Percentiles rank a stretch among this genome's conserved stretches.
Conservation (phyloP, 2,888 invertebrate species). For the Ethmia dodecea region DNA sequence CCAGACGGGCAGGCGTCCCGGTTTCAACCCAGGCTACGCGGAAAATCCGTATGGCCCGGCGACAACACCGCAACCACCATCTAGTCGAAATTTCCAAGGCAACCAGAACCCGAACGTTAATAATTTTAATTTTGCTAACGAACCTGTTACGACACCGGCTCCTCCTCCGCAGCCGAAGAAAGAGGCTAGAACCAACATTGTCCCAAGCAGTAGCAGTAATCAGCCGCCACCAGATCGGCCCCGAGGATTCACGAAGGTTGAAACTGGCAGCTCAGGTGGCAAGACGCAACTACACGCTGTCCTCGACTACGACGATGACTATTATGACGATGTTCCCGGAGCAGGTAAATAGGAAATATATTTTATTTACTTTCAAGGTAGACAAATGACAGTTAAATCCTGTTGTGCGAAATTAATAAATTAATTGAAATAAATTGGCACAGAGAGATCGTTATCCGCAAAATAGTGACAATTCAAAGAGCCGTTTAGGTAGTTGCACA, state of each 20-base stretch:
- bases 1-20: slow-evolving; percentile 30
- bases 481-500: slow-evolving; percentile 30
- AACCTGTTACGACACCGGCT: slow-evolving; percentile 39
- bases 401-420: slow-evolving; percentile 27
- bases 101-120: slow-evolving; percentile 54
- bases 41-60: slow-evolving; percentile 52
- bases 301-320: slow-evolving; percentile 82
- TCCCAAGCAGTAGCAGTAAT: slow-evolving; percentile 45
- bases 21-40: slow-evolving; percentile 57
- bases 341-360: slow-evolving; percentile 42
- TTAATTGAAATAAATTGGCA: slow-evolving; percentile 27
- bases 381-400: slow-evolving; percentile 27
- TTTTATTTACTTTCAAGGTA: slow-evolving; percentile 9
- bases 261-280: slow-evolving; percentile 70
- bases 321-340: slow-evolving; percentile 80
- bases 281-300: slow-evolving; percentile 85
- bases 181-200: slow-evolving; percentile 70
- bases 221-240: slow-evolving; percentile 71
- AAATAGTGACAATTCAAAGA: slow-evolving; percentile 24
- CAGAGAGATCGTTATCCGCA: slow-evolving; percentile 33
- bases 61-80: slow-evolving; percentile 42
- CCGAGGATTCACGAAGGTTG: slow-evolving; percentile 81
- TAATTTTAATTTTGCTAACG: slow-evolving; percentile 50
- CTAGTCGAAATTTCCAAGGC: slow-evolving; percentile 58
- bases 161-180: slow-evolving; percentile 39